These are phyloP conservation scores for Gallirallus australis DNA, from an alignment of 2,797 vertebrate genomes.

Conservation along the genomic window DNA sequence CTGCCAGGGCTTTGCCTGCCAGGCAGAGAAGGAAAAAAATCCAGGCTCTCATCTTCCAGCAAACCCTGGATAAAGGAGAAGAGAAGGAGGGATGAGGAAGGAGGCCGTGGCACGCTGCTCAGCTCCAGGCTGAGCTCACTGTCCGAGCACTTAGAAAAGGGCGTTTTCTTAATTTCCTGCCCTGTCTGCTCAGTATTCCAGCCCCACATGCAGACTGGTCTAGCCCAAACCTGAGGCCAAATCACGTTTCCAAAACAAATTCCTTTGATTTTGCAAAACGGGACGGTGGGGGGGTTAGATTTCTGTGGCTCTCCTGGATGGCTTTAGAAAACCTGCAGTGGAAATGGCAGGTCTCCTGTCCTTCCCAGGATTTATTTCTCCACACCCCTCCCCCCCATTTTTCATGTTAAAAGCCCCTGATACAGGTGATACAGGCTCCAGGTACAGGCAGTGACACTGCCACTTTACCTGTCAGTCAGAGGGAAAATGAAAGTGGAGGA, in stretches of 20 bases:
- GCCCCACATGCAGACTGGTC: background rate
- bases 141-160: background rate
- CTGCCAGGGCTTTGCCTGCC: conserved; percentile 90
- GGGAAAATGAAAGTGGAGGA: background rate
- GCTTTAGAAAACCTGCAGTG: background rate
- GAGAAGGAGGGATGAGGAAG: background rate
- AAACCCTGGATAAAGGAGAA: conserved; percentile 74
- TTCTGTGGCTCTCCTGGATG: background rate
- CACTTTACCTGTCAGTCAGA: background rate
- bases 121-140: background rate
- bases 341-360: background rate
- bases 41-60: conserved; percentile 94
- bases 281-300: background rate
- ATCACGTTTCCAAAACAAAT: conserved; percentile 19
- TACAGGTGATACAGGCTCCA: background rate
- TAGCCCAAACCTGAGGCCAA: background rate
- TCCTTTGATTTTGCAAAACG: background rate
- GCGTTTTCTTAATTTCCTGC: background rate
- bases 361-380: background rate
- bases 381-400: background rate
- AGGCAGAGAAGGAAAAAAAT: conserved; percentile 95
- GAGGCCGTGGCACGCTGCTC: accelerated
- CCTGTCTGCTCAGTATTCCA: background rate
- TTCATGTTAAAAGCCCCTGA: background rate
- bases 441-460: background rate